Conservation (phyloP, 2,888 invertebrate genomes). For the Ferrisia virgata region DNA sequence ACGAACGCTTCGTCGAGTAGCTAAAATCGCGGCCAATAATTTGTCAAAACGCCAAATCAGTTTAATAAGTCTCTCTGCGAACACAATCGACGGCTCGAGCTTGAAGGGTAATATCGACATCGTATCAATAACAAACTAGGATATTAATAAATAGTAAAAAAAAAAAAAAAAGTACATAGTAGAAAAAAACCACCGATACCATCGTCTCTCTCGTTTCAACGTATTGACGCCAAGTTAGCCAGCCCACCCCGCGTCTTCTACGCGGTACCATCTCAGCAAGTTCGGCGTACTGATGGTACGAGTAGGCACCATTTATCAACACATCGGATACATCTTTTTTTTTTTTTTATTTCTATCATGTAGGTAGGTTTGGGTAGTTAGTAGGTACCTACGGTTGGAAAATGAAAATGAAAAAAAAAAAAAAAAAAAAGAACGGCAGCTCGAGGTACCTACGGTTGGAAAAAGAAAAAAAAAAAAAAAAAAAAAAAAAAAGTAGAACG, state of each 20-base stretch:
- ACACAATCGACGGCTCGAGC: background rate
- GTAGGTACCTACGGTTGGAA: background rate
- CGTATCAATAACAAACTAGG: slow-evolving; percentile 15
- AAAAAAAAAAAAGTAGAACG: slow-evolving; percentile 16
- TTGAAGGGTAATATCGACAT: slow-evolving; percentile 11
- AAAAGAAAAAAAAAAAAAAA: background rate
- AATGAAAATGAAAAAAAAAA: background rate
- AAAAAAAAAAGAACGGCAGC: background rate
- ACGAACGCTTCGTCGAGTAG: background rate
- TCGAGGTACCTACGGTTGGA: background rate
- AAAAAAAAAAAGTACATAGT: background rate
- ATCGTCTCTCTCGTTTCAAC: background rate
- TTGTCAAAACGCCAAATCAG: slow-evolving; percentile 28
- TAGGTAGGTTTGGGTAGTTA: no score
- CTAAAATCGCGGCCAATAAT: background rate
- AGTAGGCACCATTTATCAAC: slow-evolving; percentile 33
- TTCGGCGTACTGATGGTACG: slow-evolving; percentile 3
- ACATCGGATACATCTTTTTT: background rate
- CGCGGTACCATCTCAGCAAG: slow-evolving; percentile 27
- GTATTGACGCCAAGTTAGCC: background rate
- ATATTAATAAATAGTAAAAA: slow-evolving; percentile 1
- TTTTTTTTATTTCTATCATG: no score
- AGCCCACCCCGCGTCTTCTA: background rate
- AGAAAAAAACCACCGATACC: no score
- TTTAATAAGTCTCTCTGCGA: slow-evolving; percentile 1